phyloP scores from a whole-genome alignment of 2,797 vertebrate species.

The Lagorchestes hirsutus region DNA sequence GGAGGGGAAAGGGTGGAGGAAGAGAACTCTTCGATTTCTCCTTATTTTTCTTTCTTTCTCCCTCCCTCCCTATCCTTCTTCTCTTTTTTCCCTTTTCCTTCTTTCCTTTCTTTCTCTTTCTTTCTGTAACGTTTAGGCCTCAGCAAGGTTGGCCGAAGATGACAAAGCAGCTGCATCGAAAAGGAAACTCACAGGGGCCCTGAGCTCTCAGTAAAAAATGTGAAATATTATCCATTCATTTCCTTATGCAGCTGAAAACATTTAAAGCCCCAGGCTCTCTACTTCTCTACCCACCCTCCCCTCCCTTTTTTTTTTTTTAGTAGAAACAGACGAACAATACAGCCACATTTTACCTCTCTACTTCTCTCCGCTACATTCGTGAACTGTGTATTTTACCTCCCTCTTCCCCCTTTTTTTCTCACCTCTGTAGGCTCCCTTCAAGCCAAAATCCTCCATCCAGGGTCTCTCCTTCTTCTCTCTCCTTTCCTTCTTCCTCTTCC shows the following conservation, averaged over 20 bases:
- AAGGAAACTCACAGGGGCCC: conserved; percentile 61
- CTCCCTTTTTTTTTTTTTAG: conserved; percentile 74
- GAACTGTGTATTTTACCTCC: conserved; percentile 46
- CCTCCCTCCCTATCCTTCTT: not conserved
- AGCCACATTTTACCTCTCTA: conserved; percentile 59
- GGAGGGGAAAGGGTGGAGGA: conserved; percentile 50
- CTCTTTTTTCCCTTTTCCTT: conserved; percentile 3
- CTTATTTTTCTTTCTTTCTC: conserved; percentile 1
- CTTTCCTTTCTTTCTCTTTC: conserved; percentile 72
- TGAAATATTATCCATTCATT: conserved; percentile 87
- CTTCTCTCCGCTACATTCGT: conserved; percentile 3
- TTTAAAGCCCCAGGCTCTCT: conserved; percentile 87
- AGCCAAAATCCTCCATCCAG: conserved; percentile 83
- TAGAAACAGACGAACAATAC: conserved; percentile 77
- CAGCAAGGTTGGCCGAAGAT: conserved; percentile 68
- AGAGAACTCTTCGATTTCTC: conserved; percentile 45
- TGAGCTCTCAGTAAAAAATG: conserved; percentile 69
- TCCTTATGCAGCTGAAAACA: conserved; percentile 88
- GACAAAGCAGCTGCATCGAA: conserved; percentile 67
- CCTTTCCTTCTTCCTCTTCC: conserved; percentile 78
- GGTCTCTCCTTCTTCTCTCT: conserved; percentile 57
- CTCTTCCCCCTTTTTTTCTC: conserved; percentile 73
- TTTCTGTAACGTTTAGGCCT: conserved; percentile 76
- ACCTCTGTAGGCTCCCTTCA: conserved; percentile 86
- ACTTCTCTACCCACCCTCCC: conserved; percentile 3